Percentiles rank a stretch among this genome's conserved stretches.
phyloP scores from a whole-genome alignment of 2,888 invertebrate genomes.

The Aphrophora alni region DNA sequence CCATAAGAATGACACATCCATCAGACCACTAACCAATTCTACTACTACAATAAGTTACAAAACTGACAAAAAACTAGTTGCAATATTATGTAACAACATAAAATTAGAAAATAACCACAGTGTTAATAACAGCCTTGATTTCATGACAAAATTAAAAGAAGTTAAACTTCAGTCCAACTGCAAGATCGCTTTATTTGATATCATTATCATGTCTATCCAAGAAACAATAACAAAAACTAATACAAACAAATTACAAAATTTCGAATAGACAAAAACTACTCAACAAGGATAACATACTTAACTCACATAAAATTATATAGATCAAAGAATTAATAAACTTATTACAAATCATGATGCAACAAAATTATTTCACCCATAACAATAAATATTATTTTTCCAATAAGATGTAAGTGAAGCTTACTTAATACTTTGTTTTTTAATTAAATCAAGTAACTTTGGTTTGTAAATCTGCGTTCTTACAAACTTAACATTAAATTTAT shows the following conservation, averaged over 20 bases:
- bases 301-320: not conserved
- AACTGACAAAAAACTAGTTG: not conserved
- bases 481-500: too few species aligned
- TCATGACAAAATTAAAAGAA: not conserved
- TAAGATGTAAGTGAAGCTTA: too few species aligned
- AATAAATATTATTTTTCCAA: not conserved
- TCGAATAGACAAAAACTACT: not conserved
- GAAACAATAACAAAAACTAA: too few species aligned
- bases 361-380: slow-evolving; percentile 9
- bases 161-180: not conserved
- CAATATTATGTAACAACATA: not conserved
- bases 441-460: too few species aligned
- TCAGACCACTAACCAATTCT: not conserved
- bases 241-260: too few species aligned
- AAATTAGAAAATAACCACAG: not conserved
- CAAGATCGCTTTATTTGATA: slow-evolving; percentile 20
- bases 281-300: not conserved
- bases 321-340: not conserved
- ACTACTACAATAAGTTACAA: not conserved
- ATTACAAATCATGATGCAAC: not conserved
- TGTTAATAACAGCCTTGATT: not conserved
- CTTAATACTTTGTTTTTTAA: too few species aligned
- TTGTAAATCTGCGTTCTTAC: too few species aligned
- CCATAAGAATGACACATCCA: not conserved
- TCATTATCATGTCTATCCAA: not conserved